Evolutionary conservation across 2,797 vertebrate genomes (phyloP).

Genomic region (Denticeps clupeoides): DNA sequence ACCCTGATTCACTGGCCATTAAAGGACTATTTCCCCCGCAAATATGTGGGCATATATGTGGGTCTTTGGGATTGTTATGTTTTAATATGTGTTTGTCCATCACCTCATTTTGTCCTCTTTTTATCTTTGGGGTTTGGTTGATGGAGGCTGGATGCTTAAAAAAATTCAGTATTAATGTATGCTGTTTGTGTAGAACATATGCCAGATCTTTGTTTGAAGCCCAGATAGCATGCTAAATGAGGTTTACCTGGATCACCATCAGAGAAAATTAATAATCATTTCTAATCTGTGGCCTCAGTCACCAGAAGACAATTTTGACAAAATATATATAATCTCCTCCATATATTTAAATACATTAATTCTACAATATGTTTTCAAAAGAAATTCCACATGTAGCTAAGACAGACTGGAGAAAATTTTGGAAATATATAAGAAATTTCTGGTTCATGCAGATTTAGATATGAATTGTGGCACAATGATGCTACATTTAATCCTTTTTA

Average conservation of each 20-base stretch:
- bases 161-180: not conserved
- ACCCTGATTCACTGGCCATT: slow-evolving; percentile 20
- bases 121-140: not conserved
- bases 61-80: too few species aligned
- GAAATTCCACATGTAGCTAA: too few species aligned
- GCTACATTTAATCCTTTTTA: too few species aligned
- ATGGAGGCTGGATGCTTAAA: not conserved
- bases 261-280: not conserved
- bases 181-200: not conserved
- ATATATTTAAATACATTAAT: too few species aligned
- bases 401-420: too few species aligned
- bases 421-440: too few species aligned
- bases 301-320: too few species aligned
- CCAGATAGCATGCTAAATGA: not conserved
- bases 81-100: not conserved
- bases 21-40: slow-evolving; percentile 19
- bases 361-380: too few species aligned
- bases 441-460: too few species aligned
- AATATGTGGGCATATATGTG: not conserved
- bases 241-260: not conserved
- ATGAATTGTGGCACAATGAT: too few species aligned
- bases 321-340: too few species aligned
- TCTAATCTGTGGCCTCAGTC: not conserved
- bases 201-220: not conserved
- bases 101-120: not conserved